These are phyloP conservation scores for Porites evermanni DNA, from an alignment of 92 coral and sea anemone genomes.

Conservation along the genomic window DNA sequence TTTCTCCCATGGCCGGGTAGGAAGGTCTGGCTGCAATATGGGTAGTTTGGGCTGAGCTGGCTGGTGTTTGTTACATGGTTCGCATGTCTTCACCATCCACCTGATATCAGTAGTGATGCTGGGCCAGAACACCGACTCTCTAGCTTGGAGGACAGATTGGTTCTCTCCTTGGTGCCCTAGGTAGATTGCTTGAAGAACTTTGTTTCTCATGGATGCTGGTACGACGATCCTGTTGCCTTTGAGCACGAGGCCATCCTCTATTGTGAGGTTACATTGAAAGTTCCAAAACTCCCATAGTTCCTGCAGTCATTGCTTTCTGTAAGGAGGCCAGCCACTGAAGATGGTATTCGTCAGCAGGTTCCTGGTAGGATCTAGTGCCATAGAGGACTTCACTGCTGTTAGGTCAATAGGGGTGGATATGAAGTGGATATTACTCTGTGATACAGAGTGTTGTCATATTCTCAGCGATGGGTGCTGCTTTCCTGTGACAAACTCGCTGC, in stretches of 20 bases:
- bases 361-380: conserved; percentile 27
- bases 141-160: too few species aligned
- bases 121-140: too few species aligned
- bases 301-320: conserved; percentile 49
- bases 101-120: conserved; percentile 22
- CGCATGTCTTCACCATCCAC: neutral
- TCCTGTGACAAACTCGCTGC: conserved; percentile 33
- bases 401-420: conserved; percentile 1
- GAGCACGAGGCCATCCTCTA: conserved; percentile 41
- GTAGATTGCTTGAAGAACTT: too few species aligned
- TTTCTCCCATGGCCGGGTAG: conserved; percentile 54
- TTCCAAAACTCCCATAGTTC: conserved; percentile 53
- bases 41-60: conserved; percentile 40
- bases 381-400: conserved; percentile 4
- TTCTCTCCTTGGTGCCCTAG: too few species aligned
- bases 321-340: conserved; percentile 37
- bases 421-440: neutral
- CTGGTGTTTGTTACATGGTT: conserved; percentile 52
- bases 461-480: neutral
- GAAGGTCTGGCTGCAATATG: conserved; percentile 40
- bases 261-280: conserved; percentile 20
- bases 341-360: conserved; percentile 30
- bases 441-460: neutral
- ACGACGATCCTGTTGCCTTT: conserved; percentile 26
- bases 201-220: conserved; percentile 14